Evolutionary conservation across 1,140 invertebrate genomes (phyloP).

Genomic region (Cylas formicarius): DNA sequence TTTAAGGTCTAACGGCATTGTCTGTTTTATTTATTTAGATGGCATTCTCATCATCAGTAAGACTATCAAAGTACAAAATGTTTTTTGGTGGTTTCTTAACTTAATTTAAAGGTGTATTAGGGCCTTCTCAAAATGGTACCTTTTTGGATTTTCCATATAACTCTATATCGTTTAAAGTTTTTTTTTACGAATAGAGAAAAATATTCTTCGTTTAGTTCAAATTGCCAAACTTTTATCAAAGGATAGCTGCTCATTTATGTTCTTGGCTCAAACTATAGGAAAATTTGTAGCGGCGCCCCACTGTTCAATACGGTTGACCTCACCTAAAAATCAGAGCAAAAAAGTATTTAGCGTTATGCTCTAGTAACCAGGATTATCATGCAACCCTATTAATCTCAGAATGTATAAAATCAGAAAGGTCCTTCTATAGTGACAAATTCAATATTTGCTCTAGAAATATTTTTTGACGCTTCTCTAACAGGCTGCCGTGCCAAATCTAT

Average conservation of each 20-base stretch:
- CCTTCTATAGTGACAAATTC: not conserved
- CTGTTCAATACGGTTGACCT: constrained; percentile 1
- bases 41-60: constrained; percentile 12
- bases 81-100: constrained; percentile 9
- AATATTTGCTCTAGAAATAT: constrained; percentile 23
- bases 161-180: constrained; percentile 1
- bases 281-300: constrained; percentile 5
- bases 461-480: constrained; percentile 29
- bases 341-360: not conserved
- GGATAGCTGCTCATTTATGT: not conserved
- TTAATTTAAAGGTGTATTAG: constrained; percentile 1
- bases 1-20: constrained; percentile 8
- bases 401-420: not conserved
- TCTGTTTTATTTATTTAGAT: constrained; percentile 17
- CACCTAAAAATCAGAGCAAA: constrained; percentile 1
- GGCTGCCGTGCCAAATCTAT: constrained; percentile 30
- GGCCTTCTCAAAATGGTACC: not conserved
- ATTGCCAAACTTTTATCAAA: not conserved
- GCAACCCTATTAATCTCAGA: not conserved
- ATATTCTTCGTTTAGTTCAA: not conserved
- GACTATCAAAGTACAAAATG: not conserved
- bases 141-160: constrained; percentile 10
- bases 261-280: not conserved
- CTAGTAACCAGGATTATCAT: not conserved
- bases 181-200: constrained; percentile 5